Evolutionary conservation across 2,797 vertebrate species (phyloP), one percentile per base, ranked within the genome.

Genomic region (Chloroceryle inda): DNA sequence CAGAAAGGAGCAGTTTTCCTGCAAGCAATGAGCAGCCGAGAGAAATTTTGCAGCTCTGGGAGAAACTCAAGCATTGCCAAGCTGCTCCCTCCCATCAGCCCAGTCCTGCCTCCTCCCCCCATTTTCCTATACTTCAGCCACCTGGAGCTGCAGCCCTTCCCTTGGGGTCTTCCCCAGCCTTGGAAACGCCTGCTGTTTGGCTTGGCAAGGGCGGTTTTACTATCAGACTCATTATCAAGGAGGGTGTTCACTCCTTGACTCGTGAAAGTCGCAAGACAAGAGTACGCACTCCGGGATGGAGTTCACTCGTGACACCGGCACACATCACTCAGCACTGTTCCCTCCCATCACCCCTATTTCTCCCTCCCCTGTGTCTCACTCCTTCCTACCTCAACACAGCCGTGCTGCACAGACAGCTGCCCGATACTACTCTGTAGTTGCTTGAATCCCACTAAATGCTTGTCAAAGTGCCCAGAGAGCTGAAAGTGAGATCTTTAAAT

Each of bases 401-500:
- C 86, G 21, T 16, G 29, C 82, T 91, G 82, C 78, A 81, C 71
- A 69, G 63, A 91, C 87, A 89, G 94, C 94, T 94, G 96, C 97
- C 96, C 84, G 0, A 95, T 87, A 77, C 96, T 96, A 68, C 91
- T 97, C 94, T 11, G 86, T 90, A 96, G 92, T 96, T 97, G 93
- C 78, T 85, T 42, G 78, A 94, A 90, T 95, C 91, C 83, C 92
- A 94, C 93, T 97, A 96, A 97, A 95, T 89, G 91, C 82, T 97
- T 97, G 97, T 97, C 96, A 96, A 94, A 94, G 72, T 96, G 94
- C 96, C 92, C 77, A 33, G 78, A 87, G 85, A 66, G 11, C 84
- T 97, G 93, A 97, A 94, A 69, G 73, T 64, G 92, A 98, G 95
- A 94, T 96, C 96, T 97, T 95, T 97, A 97, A 98, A 97, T 97